phyloP scores from a whole-genome alignment of 2,888 invertebrate genomes.

The Xestia sexstrigata region DNA sequence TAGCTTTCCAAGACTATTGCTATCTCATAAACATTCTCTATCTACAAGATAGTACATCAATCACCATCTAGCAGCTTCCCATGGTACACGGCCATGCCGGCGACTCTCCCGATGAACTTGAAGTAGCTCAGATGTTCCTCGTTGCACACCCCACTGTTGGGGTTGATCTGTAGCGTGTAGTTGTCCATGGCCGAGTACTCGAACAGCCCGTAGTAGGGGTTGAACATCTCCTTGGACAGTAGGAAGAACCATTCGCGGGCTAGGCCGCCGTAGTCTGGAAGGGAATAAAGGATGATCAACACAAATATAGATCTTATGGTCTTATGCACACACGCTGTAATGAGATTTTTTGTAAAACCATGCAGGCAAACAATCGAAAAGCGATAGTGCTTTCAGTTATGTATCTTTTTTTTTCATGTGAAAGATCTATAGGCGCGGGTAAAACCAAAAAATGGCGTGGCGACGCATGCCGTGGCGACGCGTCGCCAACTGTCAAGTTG shows the following conservation, averaged over 20 bases:
- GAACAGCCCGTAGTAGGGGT: constrained; percentile 99
- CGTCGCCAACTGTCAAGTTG: too few relatives aligned
- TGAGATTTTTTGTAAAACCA: neutral
- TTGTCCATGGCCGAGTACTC: constrained; percentile 99
- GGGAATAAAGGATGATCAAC: neutral
- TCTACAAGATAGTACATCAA: constrained; percentile 49
- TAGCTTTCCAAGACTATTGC: neutral
- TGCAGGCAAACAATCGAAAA: too few relatives aligned
- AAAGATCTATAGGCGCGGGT: too few relatives aligned
- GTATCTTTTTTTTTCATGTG: too few relatives aligned
- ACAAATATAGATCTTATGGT: neutral
- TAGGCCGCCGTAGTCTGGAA: constrained; percentile 97
- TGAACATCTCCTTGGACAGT: constrained; percentile 99
- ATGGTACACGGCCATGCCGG: constrained; percentile 99
- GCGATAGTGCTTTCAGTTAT: too few relatives aligned
- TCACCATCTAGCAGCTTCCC: constrained; percentile 99
- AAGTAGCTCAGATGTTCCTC: constrained; percentile 99
- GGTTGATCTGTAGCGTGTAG: constrained; percentile 99
- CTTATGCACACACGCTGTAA: neutral
- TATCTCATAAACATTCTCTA: neutral
- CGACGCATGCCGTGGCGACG: too few relatives aligned
- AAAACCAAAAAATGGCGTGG: too few relatives aligned
- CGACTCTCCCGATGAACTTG: constrained; percentile 99
- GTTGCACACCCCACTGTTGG: constrained; percentile 98
- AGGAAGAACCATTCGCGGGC: constrained; percentile 99